These are phyloP conservation scores for Hypotaenidia philippensis DNA, from an alignment of 2,797 vertebrate species.

Conservation along the genomic window DNA sequence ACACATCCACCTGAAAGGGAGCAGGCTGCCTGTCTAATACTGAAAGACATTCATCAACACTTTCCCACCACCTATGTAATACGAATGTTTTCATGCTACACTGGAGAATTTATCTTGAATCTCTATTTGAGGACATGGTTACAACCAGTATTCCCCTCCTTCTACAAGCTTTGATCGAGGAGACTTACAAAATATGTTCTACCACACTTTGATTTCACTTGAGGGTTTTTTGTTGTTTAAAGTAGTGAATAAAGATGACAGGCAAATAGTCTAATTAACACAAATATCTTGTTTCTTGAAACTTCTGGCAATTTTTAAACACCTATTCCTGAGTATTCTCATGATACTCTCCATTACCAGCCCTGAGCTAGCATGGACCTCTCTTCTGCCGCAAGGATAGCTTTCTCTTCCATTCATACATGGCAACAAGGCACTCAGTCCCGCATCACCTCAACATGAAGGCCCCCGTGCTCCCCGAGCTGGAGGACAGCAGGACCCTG, in stretches of 20 bases:
- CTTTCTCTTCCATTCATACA: not conserved
- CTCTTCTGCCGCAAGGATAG: not conserved
- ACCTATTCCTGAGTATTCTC: not conserved
- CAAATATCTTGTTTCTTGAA: constrained; percentile 36
- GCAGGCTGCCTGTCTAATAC: not conserved
- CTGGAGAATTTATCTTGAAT: not conserved
- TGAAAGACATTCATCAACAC: not conserved
- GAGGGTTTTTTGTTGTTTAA: constrained; percentile 49
- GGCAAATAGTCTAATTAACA: constrained; percentile 36
- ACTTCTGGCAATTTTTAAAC: not conserved
- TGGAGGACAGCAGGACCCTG: not conserved
- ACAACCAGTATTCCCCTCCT: not conserved
- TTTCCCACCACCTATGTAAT: not conserved
- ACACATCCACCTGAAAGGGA: not conserved
- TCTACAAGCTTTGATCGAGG: constrained; percentile 31
- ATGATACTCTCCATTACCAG: not conserved
- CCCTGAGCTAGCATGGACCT: not conserved
- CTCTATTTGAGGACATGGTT: not conserved
- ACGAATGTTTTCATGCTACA: not conserved
- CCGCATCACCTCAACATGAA: rapidly evolving
- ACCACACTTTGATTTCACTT: constrained; percentile 29
- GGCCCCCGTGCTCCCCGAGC: rapidly evolving
- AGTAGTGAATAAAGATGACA: constrained; percentile 51
- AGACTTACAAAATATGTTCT: constrained; percentile 34
- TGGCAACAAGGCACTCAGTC: not conserved